Evolutionary conservation across 2,888 invertebrate genomes (phyloP).

Genomic region (Amiota communis): DNA sequence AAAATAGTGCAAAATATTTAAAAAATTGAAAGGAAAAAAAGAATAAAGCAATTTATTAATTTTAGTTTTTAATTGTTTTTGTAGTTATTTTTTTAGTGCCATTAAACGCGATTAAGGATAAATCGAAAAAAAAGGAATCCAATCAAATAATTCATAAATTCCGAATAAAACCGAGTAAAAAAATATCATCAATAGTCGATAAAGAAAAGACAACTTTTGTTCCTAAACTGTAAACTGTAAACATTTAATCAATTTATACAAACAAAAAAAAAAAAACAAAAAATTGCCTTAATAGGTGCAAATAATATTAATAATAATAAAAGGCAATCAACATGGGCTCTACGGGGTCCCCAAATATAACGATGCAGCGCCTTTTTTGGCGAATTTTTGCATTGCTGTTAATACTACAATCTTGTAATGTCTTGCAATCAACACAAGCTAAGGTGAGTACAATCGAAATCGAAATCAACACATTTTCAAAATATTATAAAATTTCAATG

Average conservation of each 20-base stretch:
- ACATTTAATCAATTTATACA: conserved; percentile 17
- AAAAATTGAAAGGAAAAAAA: not conserved
- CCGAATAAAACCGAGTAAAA: conserved; percentile 42
- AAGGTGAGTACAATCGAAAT: conserved; percentile 50
- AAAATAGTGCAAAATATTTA: not conserved
- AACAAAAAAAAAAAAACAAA: too few relatives aligned
- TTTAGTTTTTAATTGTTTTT: conserved; percentile 25
- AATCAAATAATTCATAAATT: conserved; percentile 53
- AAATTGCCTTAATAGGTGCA: conserved; percentile 25
- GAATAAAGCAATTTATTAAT: too few relatives aligned
- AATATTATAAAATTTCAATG: not conserved
- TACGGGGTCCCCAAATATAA: conserved; percentile 51
- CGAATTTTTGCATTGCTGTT: conserved; percentile 54
- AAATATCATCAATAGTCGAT: not conserved
- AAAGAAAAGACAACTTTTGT: conserved; percentile 39
- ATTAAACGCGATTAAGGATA: conserved; percentile 37
- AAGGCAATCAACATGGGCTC: conserved; percentile 52
- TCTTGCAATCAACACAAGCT: conserved; percentile 48
- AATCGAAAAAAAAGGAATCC: conserved; percentile 44
- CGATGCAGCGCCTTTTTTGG: conserved; percentile 52
- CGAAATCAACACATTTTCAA: not conserved
- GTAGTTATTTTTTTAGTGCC: conserved; percentile 48
- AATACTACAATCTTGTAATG: conserved; percentile 53
- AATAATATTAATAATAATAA: not conserved
- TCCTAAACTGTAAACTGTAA: conserved; percentile 31